These are phyloP conservation scores for Epinephelus coioides DNA, from an alignment of 2,797 vertebrate genomes.

Conservation along the genomic window DNA sequence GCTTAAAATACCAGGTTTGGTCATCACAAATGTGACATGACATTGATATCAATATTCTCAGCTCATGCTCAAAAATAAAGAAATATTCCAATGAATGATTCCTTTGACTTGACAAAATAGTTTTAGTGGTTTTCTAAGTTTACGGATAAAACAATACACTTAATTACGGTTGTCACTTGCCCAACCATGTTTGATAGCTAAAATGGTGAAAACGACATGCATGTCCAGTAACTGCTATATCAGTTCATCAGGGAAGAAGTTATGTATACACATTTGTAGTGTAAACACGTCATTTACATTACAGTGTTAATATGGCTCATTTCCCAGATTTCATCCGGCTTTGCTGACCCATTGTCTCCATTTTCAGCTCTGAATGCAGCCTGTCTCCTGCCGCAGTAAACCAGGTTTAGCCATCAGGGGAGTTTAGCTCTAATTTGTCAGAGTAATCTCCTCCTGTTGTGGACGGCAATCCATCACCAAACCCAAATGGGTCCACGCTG, in stretches of 20 bases:
- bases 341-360: constrained; percentile 54
- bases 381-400: constrained; percentile 65
- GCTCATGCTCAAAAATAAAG: neutral
- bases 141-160: neutral
- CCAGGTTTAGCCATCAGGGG: constrained; percentile 66
- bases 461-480: constrained; percentile 66
- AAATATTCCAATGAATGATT: neutral
- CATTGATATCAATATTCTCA: neutral
- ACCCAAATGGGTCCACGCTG: constrained; percentile 41
- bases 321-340: constrained; percentile 56
- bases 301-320: constrained; percentile 44
- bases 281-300: constrained; percentile 48
- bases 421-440: constrained; percentile 59
- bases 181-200: neutral
- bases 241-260: constrained; percentile 8
- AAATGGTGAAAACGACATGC: neutral
- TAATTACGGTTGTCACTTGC: neutral
- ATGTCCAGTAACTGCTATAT: constrained; percentile 5
- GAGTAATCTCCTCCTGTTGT: constrained; percentile 63
- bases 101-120: neutral
- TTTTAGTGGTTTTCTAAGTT: neutral
- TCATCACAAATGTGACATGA: too few relatives aligned
- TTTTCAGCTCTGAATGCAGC: constrained; percentile 53
- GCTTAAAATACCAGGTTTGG: too few relatives aligned
- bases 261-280: neutral